A percentile compares a stretch with the other conserved stretches of the same genome.
Conservation (phyloP, 2,888 invertebrate genomes). For the Nomada fabriciana region DNA sequence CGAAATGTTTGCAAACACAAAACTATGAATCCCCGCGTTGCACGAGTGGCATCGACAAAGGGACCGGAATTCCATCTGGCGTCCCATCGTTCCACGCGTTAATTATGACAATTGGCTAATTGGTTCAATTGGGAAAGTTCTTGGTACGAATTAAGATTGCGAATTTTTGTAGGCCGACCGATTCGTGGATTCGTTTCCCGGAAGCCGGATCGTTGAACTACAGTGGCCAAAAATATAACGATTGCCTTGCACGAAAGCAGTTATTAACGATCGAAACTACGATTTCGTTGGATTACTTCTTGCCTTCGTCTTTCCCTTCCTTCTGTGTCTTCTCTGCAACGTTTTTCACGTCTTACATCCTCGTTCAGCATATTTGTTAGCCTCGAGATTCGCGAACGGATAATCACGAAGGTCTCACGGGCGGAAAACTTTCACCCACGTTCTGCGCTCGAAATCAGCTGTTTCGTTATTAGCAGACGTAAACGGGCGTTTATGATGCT, state of each 20-base stretch:
- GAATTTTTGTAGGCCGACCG: constrained; percentile 54
- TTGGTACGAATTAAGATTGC: constrained; percentile 71
- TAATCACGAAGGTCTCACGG: neutral
- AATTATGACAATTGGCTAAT: constrained; percentile 80
- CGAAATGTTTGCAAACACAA: no score
- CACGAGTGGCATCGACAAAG: neutral
- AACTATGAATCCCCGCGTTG: neutral
- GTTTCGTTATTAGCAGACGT: constrained; percentile 7
- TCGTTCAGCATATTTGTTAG: neutral
- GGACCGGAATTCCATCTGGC: constrained; percentile 48
- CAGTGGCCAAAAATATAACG: neutral
- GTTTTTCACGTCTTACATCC: no score
- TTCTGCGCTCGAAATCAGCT: constrained; percentile 13
- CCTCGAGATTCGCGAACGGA: neutral
- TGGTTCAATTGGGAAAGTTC: constrained; percentile 79
- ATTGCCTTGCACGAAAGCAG: no score
- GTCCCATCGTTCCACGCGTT: constrained; percentile 62
- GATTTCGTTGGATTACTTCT: neutral
- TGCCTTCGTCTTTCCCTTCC: no score
- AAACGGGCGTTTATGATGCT: constrained; percentile 23
- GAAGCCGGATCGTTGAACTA: neutral
- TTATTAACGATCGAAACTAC: no score
- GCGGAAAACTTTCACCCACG: constrained; percentile 2
- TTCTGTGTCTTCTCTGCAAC: neutral
- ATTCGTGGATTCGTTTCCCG: constrained; percentile 37